Base-by-base conservation (phyloP, 1,140 invertebrate species). In the Ostrea edulis region DNA sequence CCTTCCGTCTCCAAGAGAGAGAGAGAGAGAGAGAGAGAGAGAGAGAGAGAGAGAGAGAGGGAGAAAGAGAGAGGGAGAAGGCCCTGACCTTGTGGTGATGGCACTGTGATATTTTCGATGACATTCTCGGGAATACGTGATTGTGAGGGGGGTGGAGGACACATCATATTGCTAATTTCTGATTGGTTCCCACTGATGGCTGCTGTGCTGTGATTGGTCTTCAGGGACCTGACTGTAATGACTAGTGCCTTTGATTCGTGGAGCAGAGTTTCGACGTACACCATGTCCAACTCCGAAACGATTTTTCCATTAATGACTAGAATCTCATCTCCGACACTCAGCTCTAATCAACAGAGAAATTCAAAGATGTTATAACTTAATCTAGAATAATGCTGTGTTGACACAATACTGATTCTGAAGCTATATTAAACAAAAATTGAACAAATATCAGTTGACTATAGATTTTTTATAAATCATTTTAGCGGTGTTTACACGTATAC, bases 261-360 rank as follows among this genome's bases (percentile, higher is more conserved):
- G 87, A 99, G 96, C 55, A 99, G 97, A 97, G 94, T 95, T 95
- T 99, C 98, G 93, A 99, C 96, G 96, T 98, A 99, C 97, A 99
- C 99, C 98, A 99, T 99, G 96, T 99, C 98, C 95, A 99, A 96
- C 95, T 99, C 98, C 90, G 97, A 98, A 71, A 99, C 98, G 93
- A 99, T 98, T 89, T 98, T 98, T 89, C 98, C 98, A 95, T 99
- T 99, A 95, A 99, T 99, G 92, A 99, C 98, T 97, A 99, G 98
- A 94, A 99, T 99, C 95, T 99, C 98, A 95, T 99, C 98, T 91
- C 98, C 97, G 95, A 99, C 98, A 94, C 98, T 98, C 93, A 99
- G 97, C 93, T 98, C 98, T 98, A 96, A 88, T 20, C n/a, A 62
- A 62, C 14, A 58, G 3, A 62, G 20, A 44, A 44, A 5, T 44